phyloP scores from a whole-genome alignment of 2,888 invertebrate species.

The Metalampra italica region DNA sequence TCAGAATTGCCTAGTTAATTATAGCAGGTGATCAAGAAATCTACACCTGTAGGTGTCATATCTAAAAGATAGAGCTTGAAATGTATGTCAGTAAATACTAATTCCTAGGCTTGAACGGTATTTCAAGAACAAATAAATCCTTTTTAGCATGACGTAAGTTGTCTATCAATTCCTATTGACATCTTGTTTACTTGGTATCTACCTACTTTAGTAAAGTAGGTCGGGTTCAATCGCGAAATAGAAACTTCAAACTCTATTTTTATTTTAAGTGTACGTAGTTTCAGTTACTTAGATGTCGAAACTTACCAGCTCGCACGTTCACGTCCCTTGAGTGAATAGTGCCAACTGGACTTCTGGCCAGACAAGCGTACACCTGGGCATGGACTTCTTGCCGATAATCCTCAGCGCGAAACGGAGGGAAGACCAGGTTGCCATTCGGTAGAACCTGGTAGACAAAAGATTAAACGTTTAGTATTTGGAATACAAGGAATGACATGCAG shows the following conservation, averaged over 20 bases:
- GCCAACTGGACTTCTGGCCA: slow-evolving; percentile 93
- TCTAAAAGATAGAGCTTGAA: too few species aligned
- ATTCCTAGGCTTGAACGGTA: too few species aligned
- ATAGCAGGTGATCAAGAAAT: too few species aligned
- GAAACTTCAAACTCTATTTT: background rate
- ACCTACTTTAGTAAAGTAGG: too few species aligned
- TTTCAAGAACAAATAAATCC: too few species aligned
- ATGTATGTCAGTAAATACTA: too few species aligned
- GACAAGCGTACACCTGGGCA: slow-evolving; percentile 95
- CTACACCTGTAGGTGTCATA: too few species aligned
- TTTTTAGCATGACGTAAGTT: too few species aligned
- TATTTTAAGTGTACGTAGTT: background rate
- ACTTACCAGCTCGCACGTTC: slow-evolving; percentile 95
- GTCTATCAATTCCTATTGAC: too few species aligned
- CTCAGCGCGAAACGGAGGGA: slow-evolving; percentile 96
- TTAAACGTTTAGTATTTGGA: background rate
- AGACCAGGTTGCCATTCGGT: slow-evolving; percentile 94
- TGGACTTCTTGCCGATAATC: slow-evolving; percentile 96
- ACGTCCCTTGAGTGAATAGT: slow-evolving; percentile 94
- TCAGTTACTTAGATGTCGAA: background rate
- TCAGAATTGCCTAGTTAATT: too few species aligned
- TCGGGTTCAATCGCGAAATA: background rate
- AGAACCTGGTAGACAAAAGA: slow-evolving; percentile 76
- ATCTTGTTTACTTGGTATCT: too few species aligned
- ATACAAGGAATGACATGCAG: too few species aligned